Evolutionary conservation across 2,797 vertebrate genomes (phyloP).

Genomic region (Pogonophryne albipinna): DNA sequence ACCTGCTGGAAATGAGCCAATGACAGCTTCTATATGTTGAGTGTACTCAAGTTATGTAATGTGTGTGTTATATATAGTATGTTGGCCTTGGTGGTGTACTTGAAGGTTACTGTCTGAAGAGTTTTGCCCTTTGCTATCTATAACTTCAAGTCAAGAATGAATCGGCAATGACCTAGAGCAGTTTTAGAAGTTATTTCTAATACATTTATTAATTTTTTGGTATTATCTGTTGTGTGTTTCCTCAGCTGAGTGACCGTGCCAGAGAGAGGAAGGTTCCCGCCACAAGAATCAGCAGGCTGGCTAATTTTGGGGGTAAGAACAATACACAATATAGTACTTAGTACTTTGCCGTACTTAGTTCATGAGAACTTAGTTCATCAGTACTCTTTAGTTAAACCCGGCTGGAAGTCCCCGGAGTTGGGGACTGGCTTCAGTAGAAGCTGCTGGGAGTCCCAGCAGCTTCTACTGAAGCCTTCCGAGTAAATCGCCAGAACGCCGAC

Average conservation of each 20-base stretch:
- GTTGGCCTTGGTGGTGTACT: neutral
- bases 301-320: constrained; percentile 90
- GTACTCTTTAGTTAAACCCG: no score
- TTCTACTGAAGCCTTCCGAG: no score
- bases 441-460: no score
- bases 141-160: neutral
- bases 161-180: neutral
- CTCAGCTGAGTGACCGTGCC: constrained; percentile 90
- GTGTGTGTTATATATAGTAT: neutral
- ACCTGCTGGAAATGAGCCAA: neutral
- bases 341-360: no score
- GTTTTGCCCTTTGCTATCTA: neutral
- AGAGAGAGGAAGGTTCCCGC: constrained; percentile 90
- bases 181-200: neutral
- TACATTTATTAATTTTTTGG: neutral
- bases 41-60: constrained; percentile 17
- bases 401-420: no score
- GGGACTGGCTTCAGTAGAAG: no score
- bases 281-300: constrained; percentile 89
- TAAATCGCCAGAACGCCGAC: no score
- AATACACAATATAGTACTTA: no score
- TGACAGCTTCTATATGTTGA: neutral
- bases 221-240: constrained; percentile 8
- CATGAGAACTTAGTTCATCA: no score
- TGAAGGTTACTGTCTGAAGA: constrained; percentile 11